Conservation (phyloP, 2,888 invertebrate species). For the Chorisops tibialis region DNA sequence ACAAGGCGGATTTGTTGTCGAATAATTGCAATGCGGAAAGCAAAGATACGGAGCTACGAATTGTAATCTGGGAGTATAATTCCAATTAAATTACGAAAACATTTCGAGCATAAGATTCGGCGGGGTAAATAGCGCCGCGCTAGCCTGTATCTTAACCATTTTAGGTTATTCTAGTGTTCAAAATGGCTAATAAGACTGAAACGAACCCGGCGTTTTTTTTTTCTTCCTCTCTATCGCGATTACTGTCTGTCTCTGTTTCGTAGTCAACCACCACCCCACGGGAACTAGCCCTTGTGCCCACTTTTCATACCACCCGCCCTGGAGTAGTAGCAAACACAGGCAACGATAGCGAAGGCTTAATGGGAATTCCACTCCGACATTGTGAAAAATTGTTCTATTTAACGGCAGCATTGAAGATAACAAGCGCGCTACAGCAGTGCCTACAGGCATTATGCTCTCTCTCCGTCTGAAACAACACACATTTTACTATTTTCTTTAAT, state of each 20-base stretch:
- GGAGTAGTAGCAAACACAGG: background rate
- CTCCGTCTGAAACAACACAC: background rate
- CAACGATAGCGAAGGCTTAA: conserved; percentile 12
- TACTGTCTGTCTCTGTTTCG: background rate
- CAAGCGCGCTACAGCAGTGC: background rate
- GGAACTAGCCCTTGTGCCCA: background rate
- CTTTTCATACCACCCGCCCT: background rate
- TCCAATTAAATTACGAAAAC: conserved; percentile 22
- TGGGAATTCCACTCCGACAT: conserved; percentile 16
- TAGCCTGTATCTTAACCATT: background rate
- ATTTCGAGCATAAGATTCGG: conserved; percentile 16
- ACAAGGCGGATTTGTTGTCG: no score
- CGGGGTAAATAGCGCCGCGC: background rate
- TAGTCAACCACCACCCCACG: background rate
- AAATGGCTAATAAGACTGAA: background rate
- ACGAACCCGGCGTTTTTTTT: background rate
- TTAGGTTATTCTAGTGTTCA: background rate
- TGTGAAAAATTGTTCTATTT: conserved; percentile 12
- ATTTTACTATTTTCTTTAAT: conserved; percentile 9
- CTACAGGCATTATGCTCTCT: background rate
- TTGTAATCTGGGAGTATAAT: conserved; percentile 7
- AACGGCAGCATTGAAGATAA: background rate
- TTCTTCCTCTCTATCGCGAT: background rate
- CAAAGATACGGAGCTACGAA: no score
- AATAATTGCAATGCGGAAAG: no score